These are phyloP conservation scores for Eurystomus gularis DNA, from an alignment of 2,113 vertebrate genomes.

Conservation along the genomic window DNA sequence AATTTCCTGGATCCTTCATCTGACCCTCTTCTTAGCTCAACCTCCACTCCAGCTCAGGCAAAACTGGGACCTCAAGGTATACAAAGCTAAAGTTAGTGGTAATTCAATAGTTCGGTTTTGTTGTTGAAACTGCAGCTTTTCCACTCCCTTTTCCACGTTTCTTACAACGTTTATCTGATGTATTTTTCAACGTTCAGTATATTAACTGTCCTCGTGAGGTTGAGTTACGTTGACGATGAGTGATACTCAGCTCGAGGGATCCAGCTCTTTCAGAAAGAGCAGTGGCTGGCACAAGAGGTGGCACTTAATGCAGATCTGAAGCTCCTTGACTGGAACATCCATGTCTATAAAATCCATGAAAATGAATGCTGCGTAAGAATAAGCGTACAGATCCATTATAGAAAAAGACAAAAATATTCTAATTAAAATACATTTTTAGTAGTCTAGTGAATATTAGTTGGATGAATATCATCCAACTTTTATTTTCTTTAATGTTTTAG, in stretches of 20 bases:
- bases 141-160: background rate
- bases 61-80: constrained; percentile 84
- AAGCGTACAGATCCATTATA: background rate
- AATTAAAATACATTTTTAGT: background rate
- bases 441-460: background rate
- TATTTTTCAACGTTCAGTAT: background rate
- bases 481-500: background rate
- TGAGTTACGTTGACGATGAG: background rate
- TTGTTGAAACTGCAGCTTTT: background rate
- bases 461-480: background rate
- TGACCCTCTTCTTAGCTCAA: constrained; percentile 80
- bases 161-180: background rate
- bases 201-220: background rate
- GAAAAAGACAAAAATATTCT: background rate
- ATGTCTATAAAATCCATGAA: background rate
- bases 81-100: constrained; percentile 17
- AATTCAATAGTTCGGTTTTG: background rate
- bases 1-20: constrained; percentile 79
- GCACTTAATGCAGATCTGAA: background rate
- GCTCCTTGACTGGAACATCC: background rate
- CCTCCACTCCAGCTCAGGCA: constrained; percentile 73
- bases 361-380: background rate
- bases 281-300: background rate
- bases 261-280: background rate
- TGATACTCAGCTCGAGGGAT: background rate